These are phyloP conservation scores for Chrysocyon brachyurus DNA, from an alignment of 2,797 vertebrate genomes.

Conservation along the genomic window DNA sequence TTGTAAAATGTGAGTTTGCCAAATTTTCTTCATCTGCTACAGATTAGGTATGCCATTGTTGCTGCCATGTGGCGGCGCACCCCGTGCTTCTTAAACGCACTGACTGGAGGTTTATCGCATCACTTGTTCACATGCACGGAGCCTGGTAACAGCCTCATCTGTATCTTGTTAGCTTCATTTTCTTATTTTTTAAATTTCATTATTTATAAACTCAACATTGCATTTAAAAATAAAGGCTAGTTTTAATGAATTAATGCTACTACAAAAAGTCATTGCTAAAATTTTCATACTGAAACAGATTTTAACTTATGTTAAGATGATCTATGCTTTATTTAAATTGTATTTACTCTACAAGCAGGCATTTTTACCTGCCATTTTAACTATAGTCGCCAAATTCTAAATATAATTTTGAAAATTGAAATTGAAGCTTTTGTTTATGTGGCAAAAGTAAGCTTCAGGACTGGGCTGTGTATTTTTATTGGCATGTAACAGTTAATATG, in stretches of 20 bases:
- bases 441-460: slow-evolving; percentile 79
- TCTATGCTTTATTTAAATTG: slow-evolving; percentile 78
- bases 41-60: slow-evolving; percentile 87
- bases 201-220: slow-evolving; percentile 87
- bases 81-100: slow-evolving; percentile 91
- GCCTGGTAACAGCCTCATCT: slow-evolving; percentile 94
- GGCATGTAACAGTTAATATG: slow-evolving; percentile 81
- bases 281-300: slow-evolving; percentile 72
- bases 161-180: slow-evolving; percentile 89
- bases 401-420: slow-evolving; percentile 83
- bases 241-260: slow-evolving; percentile 77
- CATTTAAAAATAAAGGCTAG: slow-evolving; percentile 82
- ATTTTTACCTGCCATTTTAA: slow-evolving; percentile 81
- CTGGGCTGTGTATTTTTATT: slow-evolving; percentile 85
- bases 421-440: slow-evolving; percentile 89
- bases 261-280: slow-evolving; percentile 79
- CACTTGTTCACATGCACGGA: slow-evolving; percentile 93
- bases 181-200: slow-evolving; percentile 89
- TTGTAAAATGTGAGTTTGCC: slow-evolving; percentile 94
- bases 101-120: slow-evolving; percentile 91
- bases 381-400: slow-evolving; percentile 79
- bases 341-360: slow-evolving; percentile 70
- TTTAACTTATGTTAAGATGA: slow-evolving; percentile 77
- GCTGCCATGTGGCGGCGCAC: slow-evolving; percentile 88
- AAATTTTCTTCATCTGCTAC: slow-evolving; percentile 95